These are phyloP conservation scores for Sphaeramia orbicularis DNA, from an alignment of 2,797 vertebrate species.

Conservation along the genomic window DNA sequence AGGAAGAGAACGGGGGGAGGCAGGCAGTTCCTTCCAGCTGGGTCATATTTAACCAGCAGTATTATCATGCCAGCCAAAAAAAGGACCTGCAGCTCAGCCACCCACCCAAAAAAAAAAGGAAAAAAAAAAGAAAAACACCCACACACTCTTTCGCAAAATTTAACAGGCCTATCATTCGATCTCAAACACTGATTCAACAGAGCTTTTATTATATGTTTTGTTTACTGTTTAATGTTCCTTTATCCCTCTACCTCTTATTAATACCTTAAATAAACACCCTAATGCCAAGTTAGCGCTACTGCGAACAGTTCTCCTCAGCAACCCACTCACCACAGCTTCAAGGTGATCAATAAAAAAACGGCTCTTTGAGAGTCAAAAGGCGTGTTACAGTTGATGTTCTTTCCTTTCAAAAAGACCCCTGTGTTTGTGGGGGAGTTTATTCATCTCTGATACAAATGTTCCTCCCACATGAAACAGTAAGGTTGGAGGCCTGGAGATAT, in stretches of 20 bases:
- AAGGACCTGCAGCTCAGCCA: conserved; percentile 50
- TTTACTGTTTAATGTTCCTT: neutral
- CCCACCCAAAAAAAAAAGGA: conserved; percentile 23
- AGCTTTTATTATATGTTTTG: neutral
- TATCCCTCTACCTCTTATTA: conserved; percentile 13
- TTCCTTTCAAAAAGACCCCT: conserved; percentile 45
- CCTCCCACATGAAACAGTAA: conserved; percentile 52
- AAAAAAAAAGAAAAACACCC: too few species aligned
- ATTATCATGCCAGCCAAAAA: conserved; percentile 49
- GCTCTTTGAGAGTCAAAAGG: conserved; percentile 57
- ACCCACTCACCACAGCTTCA: conserved; percentile 25
- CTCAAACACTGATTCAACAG: neutral
- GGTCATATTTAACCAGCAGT: conserved; percentile 78
- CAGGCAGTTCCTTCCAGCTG: conserved; percentile 76
- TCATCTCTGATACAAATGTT: conserved; percentile 45
- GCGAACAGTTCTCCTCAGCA: conserved; percentile 24
- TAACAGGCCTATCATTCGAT: neutral
- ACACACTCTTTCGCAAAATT: conserved; percentile 20
- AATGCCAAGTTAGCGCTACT: neutral
- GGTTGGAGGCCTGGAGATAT: conserved; percentile 28
- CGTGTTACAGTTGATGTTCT: conserved; percentile 46
- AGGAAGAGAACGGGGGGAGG: conserved; percentile 56
- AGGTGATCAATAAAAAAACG: conserved; percentile 60
- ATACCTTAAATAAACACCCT: conserved; percentile 17
- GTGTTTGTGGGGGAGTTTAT: conserved; percentile 54